phyloP scores from a whole-genome alignment of 2,797 vertebrate species.

The Oophaga sylvatica region DNA sequence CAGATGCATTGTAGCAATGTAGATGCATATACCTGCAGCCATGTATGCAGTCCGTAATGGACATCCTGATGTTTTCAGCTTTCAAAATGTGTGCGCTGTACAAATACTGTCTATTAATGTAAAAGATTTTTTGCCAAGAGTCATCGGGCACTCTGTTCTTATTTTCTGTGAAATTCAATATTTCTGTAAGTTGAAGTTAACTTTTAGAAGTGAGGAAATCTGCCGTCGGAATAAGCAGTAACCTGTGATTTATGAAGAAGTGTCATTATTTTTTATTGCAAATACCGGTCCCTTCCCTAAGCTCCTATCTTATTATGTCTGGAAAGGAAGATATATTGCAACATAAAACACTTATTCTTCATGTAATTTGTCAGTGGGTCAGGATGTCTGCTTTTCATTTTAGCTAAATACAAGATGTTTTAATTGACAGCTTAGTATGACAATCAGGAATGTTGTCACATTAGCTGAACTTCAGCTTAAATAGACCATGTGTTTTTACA shows the following conservation, averaged over 20 bases:
- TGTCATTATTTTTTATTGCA: slow-evolving; percentile 57
- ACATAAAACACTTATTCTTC: slow-evolving; percentile 60
- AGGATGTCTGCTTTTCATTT: slow-evolving; percentile 58
- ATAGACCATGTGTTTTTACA: neutral
- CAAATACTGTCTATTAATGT: slow-evolving; percentile 20
- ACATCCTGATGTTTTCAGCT: no score
- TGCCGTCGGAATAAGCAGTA: slow-evolving; percentile 29
- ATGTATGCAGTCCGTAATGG: no score
- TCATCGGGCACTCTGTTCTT: neutral
- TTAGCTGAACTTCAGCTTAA: neutral
- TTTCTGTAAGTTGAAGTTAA: slow-evolving; percentile 18
- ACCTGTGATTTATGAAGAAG: slow-evolving; percentile 56
- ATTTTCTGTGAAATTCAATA: slow-evolving; percentile 31
- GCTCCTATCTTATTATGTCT: slow-evolving; percentile 60
- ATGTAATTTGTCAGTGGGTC: slow-evolving; percentile 60
- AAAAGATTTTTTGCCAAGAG: neutral
- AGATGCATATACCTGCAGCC: neutral
- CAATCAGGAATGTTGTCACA: slow-evolving; percentile 27
- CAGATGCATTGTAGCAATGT: neutral
- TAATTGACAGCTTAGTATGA: slow-evolving; percentile 55
- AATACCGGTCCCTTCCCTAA: slow-evolving; percentile 57
- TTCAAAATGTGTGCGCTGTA: neutral
- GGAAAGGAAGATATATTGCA: slow-evolving; percentile 53
- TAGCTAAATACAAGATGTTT: slow-evolving; percentile 42
- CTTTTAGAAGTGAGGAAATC: slow-evolving; percentile 36